These are phyloP conservation scores for Scelioninae gen. 1 DNA, from an alignment of 2,888 invertebrate genomes.

Conservation along the genomic window DNA sequence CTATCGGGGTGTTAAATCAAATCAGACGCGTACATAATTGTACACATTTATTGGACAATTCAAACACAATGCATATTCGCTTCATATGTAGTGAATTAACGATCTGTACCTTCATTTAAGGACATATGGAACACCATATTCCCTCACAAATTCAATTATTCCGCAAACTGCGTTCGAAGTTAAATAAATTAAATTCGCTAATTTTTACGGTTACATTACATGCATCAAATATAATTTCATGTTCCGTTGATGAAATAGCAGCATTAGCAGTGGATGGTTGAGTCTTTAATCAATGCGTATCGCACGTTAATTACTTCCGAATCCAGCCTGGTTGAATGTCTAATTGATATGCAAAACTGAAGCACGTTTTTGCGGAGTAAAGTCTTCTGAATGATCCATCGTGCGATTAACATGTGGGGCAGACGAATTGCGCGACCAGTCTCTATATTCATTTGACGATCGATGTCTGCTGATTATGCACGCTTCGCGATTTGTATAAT, in stretches of 20 bases:
- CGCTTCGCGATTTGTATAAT: conserved; percentile 77
- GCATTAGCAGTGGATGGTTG: conserved; percentile 14
- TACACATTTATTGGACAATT: too few species aligned
- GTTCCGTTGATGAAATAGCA: conserved; percentile 8
- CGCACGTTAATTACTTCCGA: conserved; percentile 28
- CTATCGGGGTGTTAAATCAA: too few species aligned
- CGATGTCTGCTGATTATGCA: conserved; percentile 74
- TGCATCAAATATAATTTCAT: not conserved
- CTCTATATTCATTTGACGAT: conserved; percentile 37
- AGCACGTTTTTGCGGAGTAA: conserved; percentile 1
- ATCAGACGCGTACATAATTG: too few species aligned
- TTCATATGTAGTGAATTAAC: too few species aligned
- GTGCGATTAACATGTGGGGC: not conserved
- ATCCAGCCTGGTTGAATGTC: not conserved
- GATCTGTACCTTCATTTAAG: too few species aligned
- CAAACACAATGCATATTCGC: too few species aligned
- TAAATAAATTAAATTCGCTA: too few species aligned
- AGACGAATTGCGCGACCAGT: not conserved
- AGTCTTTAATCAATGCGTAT: conserved; percentile 26
- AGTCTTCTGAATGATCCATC: conserved; percentile 10
- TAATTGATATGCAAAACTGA: conserved; percentile 28
- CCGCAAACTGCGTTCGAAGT: too few species aligned
- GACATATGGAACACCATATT: too few species aligned
- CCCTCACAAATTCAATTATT: too few species aligned
- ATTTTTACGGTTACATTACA: not conserved